Evolutionary conservation across 2,113 vertebrate species (phyloP).

Genomic region (Rhagologus leucostigma): DNA sequence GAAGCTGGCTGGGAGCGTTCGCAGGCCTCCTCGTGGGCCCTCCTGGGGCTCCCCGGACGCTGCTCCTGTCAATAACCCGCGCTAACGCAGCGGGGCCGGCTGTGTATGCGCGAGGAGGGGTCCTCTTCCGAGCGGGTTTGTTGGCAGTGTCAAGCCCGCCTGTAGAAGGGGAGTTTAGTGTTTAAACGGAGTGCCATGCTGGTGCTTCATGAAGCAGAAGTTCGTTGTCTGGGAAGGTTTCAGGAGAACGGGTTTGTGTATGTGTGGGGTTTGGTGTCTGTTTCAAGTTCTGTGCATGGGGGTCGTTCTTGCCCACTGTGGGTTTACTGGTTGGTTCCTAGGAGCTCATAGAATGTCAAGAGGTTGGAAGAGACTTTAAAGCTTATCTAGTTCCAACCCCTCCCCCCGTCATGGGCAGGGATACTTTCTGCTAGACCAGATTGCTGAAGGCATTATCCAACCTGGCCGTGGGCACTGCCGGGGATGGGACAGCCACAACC

Average conservation of each 20-base stretch:
- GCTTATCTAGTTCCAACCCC: accelerated
- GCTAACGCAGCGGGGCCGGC: not conserved
- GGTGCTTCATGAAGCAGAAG: not conserved
- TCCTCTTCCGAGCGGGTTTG: too few species aligned
- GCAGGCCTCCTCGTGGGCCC: not conserved
- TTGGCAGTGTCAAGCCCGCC: not conserved
- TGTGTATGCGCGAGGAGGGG: accelerated
- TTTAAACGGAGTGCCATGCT: accelerated
- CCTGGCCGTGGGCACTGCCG: not conserved
- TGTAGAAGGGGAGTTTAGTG: accelerated
- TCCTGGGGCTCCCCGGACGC: not conserved
- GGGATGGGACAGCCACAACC: not conserved
- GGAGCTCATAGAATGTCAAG: not conserved
- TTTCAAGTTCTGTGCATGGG: accelerated
- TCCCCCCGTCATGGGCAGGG: not conserved
- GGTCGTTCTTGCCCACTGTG: accelerated
- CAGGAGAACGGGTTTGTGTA: not conserved
- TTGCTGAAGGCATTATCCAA: not conserved
- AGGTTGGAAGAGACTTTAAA: not conserved
- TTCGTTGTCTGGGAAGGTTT: not conserved
- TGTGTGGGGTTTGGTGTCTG: accelerated
- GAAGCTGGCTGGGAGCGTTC: not conserved
- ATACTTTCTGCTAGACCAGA: not conserved
- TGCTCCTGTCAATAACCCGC: not conserved
- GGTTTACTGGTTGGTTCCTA: not conserved